Base-by-base conservation (phyloP, 2,797 vertebrate genomes). In the Mus minutoides region DNA sequence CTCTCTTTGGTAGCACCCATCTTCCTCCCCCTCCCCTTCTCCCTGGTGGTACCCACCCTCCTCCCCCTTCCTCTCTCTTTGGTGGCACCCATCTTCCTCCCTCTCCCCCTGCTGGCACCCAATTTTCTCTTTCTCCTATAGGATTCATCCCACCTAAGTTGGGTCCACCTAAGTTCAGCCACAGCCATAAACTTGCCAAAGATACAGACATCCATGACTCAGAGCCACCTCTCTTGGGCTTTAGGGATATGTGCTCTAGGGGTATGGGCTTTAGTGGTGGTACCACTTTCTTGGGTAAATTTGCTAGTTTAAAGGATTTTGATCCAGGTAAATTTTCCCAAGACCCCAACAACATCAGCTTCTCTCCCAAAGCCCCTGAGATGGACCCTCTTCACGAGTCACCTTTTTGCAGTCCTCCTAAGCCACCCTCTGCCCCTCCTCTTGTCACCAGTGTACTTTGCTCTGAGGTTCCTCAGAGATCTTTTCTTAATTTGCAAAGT, bases 401-500 rank as follows among this genome's bases (percentile, higher is more conserved):
- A 0, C 10, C 31, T 43, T 2, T 37, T 22, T 2, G 29, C 43
- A 24, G 37, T 84, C 14, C 58, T 78, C n/a, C 26, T 40, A 4
- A 3, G 24, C 24, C 21, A 6, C 56, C 21, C 58, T 4, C 21
- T 94, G 34, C 26, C 13, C 6, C 31, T n/a, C 11, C 46, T n/a
- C 8, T 2, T 40, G 14, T 3, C 49, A 0, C 34, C 19, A 0
- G 0, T 2, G 4, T 4, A 4, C 12, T 10, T n/a, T 4, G 0
- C 73, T 16, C 13, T 60, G 1, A 0, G 5, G 11, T 22, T 58
- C 4, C 2, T 67, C 2, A 0, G 62, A 1, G 0, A 71, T 2
- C 10, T 22, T 37, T 22, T 84, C 12, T 13, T 69, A 4, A 6
- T 77, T n/a, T 26, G 13, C 76, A 34, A 87, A 11, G 16, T 46